Percentiles rank a stretch among this genome's conserved stretches.
Evolutionary conservation across 2,113 vertebrate genomes (phyloP).

Genomic region (Hemicordylus capensis): DNA sequence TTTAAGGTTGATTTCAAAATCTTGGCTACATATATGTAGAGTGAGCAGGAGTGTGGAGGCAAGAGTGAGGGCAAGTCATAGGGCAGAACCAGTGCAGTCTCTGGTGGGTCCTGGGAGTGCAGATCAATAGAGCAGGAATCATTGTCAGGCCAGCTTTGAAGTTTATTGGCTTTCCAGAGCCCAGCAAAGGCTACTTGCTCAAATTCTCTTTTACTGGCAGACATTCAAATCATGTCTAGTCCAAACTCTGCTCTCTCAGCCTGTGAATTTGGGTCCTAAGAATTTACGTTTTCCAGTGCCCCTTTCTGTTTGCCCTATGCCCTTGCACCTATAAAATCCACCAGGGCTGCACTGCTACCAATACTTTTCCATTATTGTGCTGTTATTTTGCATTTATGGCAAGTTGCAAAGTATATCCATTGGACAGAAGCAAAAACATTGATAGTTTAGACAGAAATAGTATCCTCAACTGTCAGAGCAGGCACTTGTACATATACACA

Average conservation of each 20-base stretch:
- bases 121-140: background rate
- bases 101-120: background rate
- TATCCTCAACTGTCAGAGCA: background rate
- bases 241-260: background rate
- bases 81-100: background rate
- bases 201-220: background rate
- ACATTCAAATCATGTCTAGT: background rate
- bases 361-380: background rate
- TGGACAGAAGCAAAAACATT: background rate
- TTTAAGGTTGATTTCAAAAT: background rate
- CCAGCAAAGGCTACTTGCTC: background rate
- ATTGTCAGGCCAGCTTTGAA: background rate
- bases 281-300: background rate
- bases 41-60: no score
- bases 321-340: background rate
- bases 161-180: background rate
- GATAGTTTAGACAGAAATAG: background rate
- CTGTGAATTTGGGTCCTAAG: background rate
- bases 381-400: background rate
- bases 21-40: no score
- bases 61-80: background rate
- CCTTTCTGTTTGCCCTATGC: background rate
- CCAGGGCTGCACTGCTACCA: background rate
- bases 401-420: background rate
- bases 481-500: background rate